Evolutionary conservation across 2,797 vertebrate species (phyloP), one percentile per base, ranked within the genome.

Genomic region (Malurus leucopterus): DNA sequence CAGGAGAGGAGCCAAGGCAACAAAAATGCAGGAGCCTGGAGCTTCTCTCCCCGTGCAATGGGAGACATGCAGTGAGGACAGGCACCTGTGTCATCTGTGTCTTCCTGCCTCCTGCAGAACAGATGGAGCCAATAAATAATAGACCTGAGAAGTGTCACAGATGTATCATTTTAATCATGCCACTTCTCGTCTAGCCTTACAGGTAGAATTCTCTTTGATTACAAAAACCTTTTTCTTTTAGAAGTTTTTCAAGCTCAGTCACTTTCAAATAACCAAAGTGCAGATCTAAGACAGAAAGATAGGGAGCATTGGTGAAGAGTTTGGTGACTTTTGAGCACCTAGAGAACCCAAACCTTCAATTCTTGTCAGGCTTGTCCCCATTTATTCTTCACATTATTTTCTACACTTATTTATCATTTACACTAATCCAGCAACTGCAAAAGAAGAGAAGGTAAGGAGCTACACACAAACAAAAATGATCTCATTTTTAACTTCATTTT

Each of bases 21-120:
- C 2, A 0, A 51, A 13, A 79, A 21, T 4, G 32, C 0, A 3
- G 40, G 32, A 75, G 24, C 7, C 29, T 0, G 0, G 34, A 27
- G 10, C 18, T 59, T 8, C 51, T 69, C 32, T n/a, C 3, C 1
- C 8, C 2, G 6, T 13, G 27, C 38, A 19, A 14, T 7, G 29
- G 41, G 24, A 67, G 13, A 62, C 16, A 64, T 1, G n/a, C 32
- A 41, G 70, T 1, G 1, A 86, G 19, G 23, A 24, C 44, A 68
- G 22, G 20, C 2, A n/a, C 13, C 21, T 34, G 22, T 4, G 13
- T 9, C 3, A 0, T 14, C 32, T 21, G 13, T 24, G 17, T 12
- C 32, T 14, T 47, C 41, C 47, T 85, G 38, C 15, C 30, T 79
- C 62, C 20, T 0, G 0, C 3, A 2, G 29, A 57, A 70, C 1